Evolutionary conservation across 2,113 vertebrate genomes (phyloP).

Genomic region (Calypte anna): DNA sequence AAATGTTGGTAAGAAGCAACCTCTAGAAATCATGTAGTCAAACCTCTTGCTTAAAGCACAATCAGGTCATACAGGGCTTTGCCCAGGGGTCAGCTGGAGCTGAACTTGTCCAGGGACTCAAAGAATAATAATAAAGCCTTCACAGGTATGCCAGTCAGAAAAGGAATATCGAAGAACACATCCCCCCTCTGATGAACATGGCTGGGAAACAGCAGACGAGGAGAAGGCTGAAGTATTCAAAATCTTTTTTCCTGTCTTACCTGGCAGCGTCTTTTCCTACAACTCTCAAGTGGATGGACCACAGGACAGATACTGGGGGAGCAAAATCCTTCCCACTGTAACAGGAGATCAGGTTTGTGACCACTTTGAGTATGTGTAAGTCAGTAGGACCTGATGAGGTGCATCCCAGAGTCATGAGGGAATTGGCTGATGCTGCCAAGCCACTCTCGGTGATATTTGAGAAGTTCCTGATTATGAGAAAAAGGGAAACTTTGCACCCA

Average conservation of each 20-base stretch:
- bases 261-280: not conserved
- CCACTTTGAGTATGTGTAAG: not conserved
- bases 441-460: not conserved
- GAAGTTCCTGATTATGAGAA: not conserved
- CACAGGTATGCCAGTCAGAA: not conserved
- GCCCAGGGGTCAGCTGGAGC: not conserved
- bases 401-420: not conserved
- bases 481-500: not conserved
- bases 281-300: not conserved
- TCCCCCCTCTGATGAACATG: rapidly evolving
- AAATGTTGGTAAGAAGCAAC: not conserved
- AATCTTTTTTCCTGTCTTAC: not conserved
- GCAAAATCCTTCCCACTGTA: not conserved
- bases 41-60: not conserved
- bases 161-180: not conserved
- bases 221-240: not conserved
- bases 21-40: not conserved
- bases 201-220: not conserved
- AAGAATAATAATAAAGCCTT: not conserved
- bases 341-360: not conserved
- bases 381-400: not conserved
- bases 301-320: not conserved
- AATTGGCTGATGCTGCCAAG: not conserved
- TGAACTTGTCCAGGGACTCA: not conserved
- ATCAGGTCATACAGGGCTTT: not conserved